Conservation (phyloP, 2,113 vertebrate genomes). For the Daphoenositta chrysoptera region DNA sequence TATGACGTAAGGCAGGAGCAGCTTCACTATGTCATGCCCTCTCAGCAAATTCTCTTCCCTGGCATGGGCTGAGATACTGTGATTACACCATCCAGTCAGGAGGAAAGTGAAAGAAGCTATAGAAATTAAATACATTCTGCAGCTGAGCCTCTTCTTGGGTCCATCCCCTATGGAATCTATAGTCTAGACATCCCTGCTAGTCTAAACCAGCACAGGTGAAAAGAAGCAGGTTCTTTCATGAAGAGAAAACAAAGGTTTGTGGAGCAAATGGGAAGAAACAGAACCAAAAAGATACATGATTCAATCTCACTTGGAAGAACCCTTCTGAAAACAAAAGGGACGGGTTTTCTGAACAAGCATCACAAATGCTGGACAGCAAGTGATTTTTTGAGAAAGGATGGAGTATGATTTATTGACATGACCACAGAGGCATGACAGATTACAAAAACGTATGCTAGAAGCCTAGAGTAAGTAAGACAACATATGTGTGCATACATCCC, state of each 20-base stretch:
- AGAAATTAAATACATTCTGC: constrained; percentile 25
- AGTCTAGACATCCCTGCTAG: constrained; percentile 8
- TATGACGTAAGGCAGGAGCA: constrained; percentile 12
- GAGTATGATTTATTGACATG: not conserved
- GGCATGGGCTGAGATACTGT: constrained; percentile 27
- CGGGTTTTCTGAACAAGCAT: not conserved
- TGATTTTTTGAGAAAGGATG: not conserved
- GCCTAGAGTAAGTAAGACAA: not conserved
- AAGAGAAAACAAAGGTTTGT: not conserved
- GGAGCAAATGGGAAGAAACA: not conserved
- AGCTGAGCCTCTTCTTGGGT: not conserved
- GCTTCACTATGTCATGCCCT: constrained; percentile 28
- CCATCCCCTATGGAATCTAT: not conserved
- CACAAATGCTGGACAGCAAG: not conserved
- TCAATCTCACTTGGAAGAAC: not conserved
- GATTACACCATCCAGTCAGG: not conserved
- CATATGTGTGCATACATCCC: not conserved
- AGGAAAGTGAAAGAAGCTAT: not conserved
- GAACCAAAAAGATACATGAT: not conserved
- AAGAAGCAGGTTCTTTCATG: not conserved
- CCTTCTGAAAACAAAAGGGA: not conserved
- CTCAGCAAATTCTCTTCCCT: constrained; percentile 54
- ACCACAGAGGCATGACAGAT: not conserved
- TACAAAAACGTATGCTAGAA: not conserved
- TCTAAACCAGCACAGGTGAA: not conserved